A percentile compares a stretch with the other conserved stretches of the same genome.
Conservation (phyloP, 2,888 invertebrate genomes). For the Drosophila tripunctata region DNA sequence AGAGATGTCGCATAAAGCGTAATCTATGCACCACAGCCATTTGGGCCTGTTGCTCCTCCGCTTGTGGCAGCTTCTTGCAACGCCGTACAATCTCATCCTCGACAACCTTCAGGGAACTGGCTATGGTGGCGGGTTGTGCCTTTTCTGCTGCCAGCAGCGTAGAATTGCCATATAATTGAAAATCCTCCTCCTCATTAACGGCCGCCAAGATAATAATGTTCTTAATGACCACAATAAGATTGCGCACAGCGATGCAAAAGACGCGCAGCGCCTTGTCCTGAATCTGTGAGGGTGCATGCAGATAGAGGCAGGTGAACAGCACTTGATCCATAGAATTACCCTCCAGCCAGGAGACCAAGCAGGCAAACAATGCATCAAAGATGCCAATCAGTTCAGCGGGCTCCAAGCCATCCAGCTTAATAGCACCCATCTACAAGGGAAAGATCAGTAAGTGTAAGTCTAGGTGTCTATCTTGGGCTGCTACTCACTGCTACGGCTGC, state of each 20-base stretch:
- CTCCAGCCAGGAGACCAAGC: constrained; percentile 98
- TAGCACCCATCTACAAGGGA: constrained; percentile 87
- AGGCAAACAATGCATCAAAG: constrained; percentile 96
- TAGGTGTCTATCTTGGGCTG: neutral
- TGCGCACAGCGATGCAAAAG: constrained; percentile 94
- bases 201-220: constrained; percentile 94
- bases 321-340: constrained; percentile 98
- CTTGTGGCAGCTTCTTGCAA: constrained; percentile 85
- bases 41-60: constrained; percentile 85
- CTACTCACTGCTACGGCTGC: constrained; percentile 91
- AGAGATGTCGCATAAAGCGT: constrained; percentile 93
- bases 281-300: constrained; percentile 95
- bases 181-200: constrained; percentile 98
- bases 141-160: constrained; percentile 91
- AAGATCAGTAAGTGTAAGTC: neutral
- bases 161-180: constrained; percentile 95
- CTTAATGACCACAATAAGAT: constrained; percentile 94
- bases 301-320: constrained; percentile 97
- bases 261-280: constrained; percentile 92
- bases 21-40: constrained; percentile 91
- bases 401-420: constrained; percentile 91
- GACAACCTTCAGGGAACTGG: constrained; percentile 92
- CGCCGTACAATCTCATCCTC: constrained; percentile 94
- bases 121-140: constrained; percentile 88
- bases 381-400: constrained; percentile 94